phyloP scores from a whole-genome alignment of 1,140 invertebrate genomes.

The Pseudomyrmex dendroicus region DNA sequence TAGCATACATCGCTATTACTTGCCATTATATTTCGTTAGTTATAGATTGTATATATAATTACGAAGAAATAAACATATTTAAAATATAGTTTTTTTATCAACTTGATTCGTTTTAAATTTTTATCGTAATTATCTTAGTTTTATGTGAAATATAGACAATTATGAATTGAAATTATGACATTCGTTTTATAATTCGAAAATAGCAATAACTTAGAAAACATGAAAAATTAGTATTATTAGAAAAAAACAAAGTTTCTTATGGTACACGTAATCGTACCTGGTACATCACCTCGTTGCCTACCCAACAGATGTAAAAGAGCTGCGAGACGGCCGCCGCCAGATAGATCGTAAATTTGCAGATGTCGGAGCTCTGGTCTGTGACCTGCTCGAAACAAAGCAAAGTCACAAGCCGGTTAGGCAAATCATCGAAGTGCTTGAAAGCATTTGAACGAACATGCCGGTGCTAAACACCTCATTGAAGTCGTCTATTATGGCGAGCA shows the following conservation, averaged over 20 bases:
- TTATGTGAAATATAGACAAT: not conserved
- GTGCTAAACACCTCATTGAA: constrained; percentile 70
- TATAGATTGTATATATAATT: constrained; percentile 1
- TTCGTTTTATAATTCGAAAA: too few species aligned
- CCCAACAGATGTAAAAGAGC: constrained; percentile 68
- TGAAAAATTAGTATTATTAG: not conserved
- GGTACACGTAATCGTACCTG: constrained; percentile 42
- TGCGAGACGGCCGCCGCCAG: constrained; percentile 63
- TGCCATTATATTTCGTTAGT: too few species aligned
- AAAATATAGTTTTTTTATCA: not conserved
- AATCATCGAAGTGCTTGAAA: constrained; percentile 74
- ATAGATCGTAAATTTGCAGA: constrained; percentile 63
- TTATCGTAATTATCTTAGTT: too few species aligned
- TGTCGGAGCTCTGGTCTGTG: constrained; percentile 64
- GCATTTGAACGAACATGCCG: constrained; percentile 73
- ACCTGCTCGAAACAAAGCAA: constrained; percentile 60
- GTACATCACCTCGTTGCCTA: constrained; percentile 67
- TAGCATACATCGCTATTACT: not conserved
- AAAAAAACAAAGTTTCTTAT: not conserved
- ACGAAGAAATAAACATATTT: not conserved
- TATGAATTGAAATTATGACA: too few species aligned
- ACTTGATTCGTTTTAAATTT: not conserved
- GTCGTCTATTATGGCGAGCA: constrained; percentile 63
- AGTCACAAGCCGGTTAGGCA: constrained; percentile 71
- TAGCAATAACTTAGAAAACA: not conserved